Evolutionary conservation across 2,113 vertebrate species (phyloP), one percentile per base, ranked within the genome.

Genomic region (Irena cyanogastra): DNA sequence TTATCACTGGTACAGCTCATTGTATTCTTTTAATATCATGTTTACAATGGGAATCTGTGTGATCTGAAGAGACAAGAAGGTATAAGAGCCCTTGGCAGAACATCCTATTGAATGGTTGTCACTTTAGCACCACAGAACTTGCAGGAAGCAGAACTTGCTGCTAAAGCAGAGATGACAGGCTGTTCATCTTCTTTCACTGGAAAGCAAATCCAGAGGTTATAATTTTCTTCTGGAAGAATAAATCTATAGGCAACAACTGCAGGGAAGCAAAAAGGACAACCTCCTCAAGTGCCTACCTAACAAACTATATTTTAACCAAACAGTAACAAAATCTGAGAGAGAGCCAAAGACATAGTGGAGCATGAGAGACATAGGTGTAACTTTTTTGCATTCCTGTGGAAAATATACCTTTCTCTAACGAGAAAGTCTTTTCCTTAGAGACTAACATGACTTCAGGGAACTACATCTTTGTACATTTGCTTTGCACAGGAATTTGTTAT

Each of bases 1-100:
- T 72, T 83, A 63, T 42, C 47, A 41, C 28, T 60, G 26, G 39
- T 87, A 68, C 72, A 82, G 57, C 13, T 72, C 42, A 54, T 21
- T n/a, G 11, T n/a, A 85, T 71, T 82, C 9, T 53, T 87, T 82
- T 23, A 82, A 28, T 60, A 49, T n/a, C 53, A 80, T 27, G 30
- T 91, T 87, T 93, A 79, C 22, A 56, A 52, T 27, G 37, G 44
- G 72, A 59, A 79, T 87, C 66, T 68, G n/a, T 75, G 27, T 87
- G 47, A 75, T 87, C 77, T 83, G 45, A 90, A 65, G 50, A 77
- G 71, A 92, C 88, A 90, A 83, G 83, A 77, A 53, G n/a, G n/a
- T 83, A 86, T 42, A 35, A 47, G 83, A 93, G 47, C 63, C 75
- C 59, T 83, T 80, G 79, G 85, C 90, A 93, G 88, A 94, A 88